Conservation (phyloP, 1,140 invertebrate species). For the Liolophura sinensis region DNA sequence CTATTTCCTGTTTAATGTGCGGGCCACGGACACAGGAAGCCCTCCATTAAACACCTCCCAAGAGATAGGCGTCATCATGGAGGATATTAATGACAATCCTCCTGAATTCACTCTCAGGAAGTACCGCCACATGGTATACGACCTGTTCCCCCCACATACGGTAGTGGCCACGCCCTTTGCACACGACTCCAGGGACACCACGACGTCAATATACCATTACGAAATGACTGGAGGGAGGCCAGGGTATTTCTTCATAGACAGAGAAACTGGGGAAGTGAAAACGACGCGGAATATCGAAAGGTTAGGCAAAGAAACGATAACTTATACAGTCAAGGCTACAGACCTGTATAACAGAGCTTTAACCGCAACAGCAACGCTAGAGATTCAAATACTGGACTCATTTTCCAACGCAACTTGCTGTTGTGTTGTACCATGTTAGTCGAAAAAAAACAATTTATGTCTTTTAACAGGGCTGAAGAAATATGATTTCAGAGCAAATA, state of each 20-base stretch:
- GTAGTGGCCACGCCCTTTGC: constrained; percentile 20
- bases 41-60: constrained; percentile 12
- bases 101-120: constrained; percentile 11
- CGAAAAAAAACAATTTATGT: too few relatives aligned
- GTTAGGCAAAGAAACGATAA: constrained; percentile 6
- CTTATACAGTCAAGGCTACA: constrained; percentile 9
- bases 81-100: constrained; percentile 18
- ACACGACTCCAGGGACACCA: constrained; percentile 14
- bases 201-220: constrained; percentile 15
- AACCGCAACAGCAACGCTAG: constrained; percentile 10
- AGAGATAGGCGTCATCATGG: constrained; percentile 7
- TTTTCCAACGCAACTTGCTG: too few relatives aligned
- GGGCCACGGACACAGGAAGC: constrained; percentile 9
- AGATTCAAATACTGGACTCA: neutral
- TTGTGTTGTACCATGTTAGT: too few relatives aligned
- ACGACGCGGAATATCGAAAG: constrained; percentile 6
- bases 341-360: constrained; percentile 12
- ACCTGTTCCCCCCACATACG: constrained; percentile 7
- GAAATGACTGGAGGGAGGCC: neutral
- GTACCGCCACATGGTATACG: constrained; percentile 15
- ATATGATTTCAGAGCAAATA: too few relatives aligned
- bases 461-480: too few relatives aligned
- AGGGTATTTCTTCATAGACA: constrained; percentile 12
- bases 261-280: constrained; percentile 9
- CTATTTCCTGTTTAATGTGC: constrained; percentile 14